phyloP scores from a whole-genome alignment of 2,888 invertebrate genomes.

The Branchinecta sandiegonensis region DNA sequence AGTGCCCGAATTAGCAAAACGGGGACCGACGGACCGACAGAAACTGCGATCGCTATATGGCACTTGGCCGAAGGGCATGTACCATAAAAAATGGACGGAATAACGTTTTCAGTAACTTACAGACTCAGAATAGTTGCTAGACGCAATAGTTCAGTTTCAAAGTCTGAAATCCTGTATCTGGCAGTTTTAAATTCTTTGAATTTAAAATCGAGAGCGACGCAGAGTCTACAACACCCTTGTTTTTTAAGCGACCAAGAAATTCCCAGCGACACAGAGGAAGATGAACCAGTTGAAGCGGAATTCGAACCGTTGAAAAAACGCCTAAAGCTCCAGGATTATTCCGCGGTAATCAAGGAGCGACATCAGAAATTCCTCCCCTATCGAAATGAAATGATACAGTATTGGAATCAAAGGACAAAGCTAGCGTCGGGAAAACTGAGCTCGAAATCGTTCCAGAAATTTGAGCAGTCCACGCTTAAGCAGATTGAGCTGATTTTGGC shows the following conservation, averaged over 20 bases:
- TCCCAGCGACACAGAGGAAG: slow-evolving; percentile 27
- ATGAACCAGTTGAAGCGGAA: slow-evolving; percentile 35
- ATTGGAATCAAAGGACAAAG: slow-evolving; percentile 89
- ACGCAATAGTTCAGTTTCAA: too few relatives aligned
- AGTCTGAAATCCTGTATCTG: too few relatives aligned
- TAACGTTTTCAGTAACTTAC: too few relatives aligned
- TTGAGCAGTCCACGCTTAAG: slow-evolving; percentile 43
- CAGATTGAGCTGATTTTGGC: slow-evolving; percentile 72
- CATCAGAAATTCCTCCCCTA: slow-evolving; percentile 49
- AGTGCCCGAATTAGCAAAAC: too few relatives aligned
- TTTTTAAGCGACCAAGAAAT: slow-evolving; percentile 27
- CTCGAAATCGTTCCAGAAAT: slow-evolving; percentile 44
- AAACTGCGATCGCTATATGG: too few relatives aligned
- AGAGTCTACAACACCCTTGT: background rate
- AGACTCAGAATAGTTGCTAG: too few relatives aligned
- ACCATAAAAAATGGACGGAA: too few relatives aligned
- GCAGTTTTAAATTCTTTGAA: too few relatives aligned
- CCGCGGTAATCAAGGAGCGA: slow-evolving; percentile 41
- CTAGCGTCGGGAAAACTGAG: slow-evolving; percentile 49
- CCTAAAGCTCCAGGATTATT: slow-evolving; percentile 45
- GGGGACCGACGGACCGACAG: too few relatives aligned
- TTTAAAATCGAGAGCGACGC: too few relatives aligned
- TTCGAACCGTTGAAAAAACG: slow-evolving; percentile 24
- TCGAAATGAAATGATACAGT: slow-evolving; percentile 66
- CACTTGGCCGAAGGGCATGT: too few relatives aligned